phyloP scores from a whole-genome alignment of 2,113 vertebrate genomes.

The Melanocharis versteri region DNA sequence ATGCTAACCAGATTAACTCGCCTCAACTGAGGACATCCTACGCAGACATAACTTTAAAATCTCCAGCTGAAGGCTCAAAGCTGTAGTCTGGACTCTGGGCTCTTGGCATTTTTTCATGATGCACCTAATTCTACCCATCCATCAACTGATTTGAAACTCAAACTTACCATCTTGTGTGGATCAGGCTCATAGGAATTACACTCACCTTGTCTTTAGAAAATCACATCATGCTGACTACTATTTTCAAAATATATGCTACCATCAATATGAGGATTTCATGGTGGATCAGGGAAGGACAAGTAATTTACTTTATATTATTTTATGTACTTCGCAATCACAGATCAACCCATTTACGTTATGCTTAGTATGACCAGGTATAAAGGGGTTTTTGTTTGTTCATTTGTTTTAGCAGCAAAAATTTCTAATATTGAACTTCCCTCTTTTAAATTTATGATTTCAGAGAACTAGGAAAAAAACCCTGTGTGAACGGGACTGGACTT shows the following conservation, averaged over 20 bases:
- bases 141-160: not conserved
- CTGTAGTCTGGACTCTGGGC: too few relatives aligned
- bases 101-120: not conserved
- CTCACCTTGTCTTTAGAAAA: not conserved
- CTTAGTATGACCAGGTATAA: not conserved
- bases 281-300: not conserved
- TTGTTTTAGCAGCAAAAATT: not conserved
- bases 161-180: not conserved
- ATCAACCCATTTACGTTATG: not conserved
- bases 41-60: not conserved
- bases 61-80: not conserved
- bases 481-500: not conserved
- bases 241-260: not conserved
- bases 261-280: not conserved
- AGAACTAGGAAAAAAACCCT: not conserved
- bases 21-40: not conserved
- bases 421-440: not conserved
- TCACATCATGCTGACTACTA: not conserved
- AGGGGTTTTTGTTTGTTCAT: not conserved
- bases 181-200: not conserved
- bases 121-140: not conserved
- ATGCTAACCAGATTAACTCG: not conserved
- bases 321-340: not conserved
- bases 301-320: not conserved
- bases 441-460: not conserved